These are phyloP conservation scores for Aplochiton taeniatus DNA, from an alignment of 2,797 vertebrate genomes.

Conservation along the genomic window DNA sequence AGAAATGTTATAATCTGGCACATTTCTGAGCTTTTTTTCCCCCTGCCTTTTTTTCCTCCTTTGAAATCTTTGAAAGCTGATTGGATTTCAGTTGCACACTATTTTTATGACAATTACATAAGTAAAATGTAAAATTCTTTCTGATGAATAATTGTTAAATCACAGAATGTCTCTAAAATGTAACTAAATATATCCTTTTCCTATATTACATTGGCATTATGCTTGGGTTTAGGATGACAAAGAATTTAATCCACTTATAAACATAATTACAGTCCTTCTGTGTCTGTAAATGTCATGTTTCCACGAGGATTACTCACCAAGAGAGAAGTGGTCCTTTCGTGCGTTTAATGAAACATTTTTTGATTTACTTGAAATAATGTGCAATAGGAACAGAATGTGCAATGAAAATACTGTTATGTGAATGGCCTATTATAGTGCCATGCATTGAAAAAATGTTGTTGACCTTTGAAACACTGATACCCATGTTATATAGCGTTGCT, in stretches of 20 bases:
- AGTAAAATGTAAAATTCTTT: too few relatives aligned
- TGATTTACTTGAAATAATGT: not conserved
- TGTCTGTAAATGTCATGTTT: conserved; percentile 2
- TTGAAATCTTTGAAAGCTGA: not conserved
- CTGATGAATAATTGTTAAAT: too few relatives aligned
- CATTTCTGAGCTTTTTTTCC: not conserved
- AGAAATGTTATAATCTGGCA: conserved; percentile 57
- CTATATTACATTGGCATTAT: not conserved
- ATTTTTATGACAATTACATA: too few relatives aligned
- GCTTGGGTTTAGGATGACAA: conserved; percentile 1
- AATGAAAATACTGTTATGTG: not conserved
- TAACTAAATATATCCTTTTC: not conserved
- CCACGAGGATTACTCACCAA: conserved; percentile 17
- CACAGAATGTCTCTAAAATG: too few relatives aligned
- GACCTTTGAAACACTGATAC: not conserved
- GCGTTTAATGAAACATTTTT: not conserved
- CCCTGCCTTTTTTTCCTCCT: not conserved
- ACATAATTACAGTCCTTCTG: conserved; percentile 6
- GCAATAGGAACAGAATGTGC: not conserved
- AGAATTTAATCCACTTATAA: conserved; percentile 12
- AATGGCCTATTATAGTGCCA: too few relatives aligned
- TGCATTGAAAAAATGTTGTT: not conserved
- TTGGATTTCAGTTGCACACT: too few relatives aligned
- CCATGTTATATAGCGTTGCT: too few relatives aligned
- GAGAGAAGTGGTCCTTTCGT: not conserved